These are phyloP conservation scores for Spodoptera picta DNA, from an alignment of 2,888 invertebrate species.

Conservation along the genomic window DNA sequence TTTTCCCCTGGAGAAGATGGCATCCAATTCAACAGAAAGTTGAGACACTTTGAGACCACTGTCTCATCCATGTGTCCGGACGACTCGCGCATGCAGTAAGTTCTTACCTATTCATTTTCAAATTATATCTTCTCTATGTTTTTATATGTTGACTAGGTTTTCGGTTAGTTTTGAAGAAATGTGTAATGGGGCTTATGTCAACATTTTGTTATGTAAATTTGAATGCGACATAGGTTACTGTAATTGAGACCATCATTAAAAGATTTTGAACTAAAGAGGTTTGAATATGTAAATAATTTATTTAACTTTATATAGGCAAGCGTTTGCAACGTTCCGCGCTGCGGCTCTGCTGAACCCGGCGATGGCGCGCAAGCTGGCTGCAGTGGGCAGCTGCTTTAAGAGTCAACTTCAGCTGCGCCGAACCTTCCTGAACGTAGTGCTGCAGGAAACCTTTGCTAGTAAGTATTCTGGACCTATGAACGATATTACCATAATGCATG, in stretches of 20 bases:
- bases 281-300: no score
- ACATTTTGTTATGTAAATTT: no score
- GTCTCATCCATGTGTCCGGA: constrained; percentile 81
- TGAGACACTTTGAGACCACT: constrained; percentile 80
- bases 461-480: constrained; percentile 45
- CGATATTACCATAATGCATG: no score
- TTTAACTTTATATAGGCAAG: constrained; percentile 63
- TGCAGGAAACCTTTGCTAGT: constrained; percentile 83
- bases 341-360: constrained; percentile 74
- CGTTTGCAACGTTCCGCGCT: constrained; percentile 79
- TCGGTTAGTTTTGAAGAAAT: no score
- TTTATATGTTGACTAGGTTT: no score
- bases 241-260: no score
- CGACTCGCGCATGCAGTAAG: constrained; percentile 79
- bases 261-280: no score
- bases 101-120: constrained; percentile 29
- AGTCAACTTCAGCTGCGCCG: constrained; percentile 75
- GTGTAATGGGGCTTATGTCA: no score
- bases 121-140: no score
- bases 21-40: constrained; percentile 82
- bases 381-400: constrained; percentile 75
- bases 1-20: constrained; percentile 84
- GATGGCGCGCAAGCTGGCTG: constrained; percentile 77
- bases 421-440: constrained; percentile 77
- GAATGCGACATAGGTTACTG: no score